phyloP scores from a whole-genome alignment of 2,888 invertebrate species.

The Drosophila bunnanda region DNA sequence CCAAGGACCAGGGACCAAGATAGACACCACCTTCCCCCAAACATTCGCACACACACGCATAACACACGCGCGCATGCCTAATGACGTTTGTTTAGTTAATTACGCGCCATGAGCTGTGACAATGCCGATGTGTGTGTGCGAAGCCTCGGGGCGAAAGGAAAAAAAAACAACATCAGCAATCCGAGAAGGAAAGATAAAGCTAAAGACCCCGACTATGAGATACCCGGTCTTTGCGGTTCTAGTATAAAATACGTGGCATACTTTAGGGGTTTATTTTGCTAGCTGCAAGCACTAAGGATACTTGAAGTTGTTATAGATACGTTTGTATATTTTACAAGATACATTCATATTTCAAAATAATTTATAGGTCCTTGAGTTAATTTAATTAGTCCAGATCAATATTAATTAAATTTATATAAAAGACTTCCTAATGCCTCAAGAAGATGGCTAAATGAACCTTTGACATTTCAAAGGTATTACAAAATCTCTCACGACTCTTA shows the following conservation, averaged over 20 bases:
- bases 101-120: slow-evolving; percentile 80
- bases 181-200: background rate
- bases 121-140: slow-evolving; percentile 62
- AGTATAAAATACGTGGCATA: too few relatives aligned
- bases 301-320: background rate
- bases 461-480: rapidly evolving
- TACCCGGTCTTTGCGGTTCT: background rate
- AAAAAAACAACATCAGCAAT: slow-evolving; percentile 22
- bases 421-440: background rate
- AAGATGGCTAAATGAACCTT: background rate
- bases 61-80: slow-evolving; percentile 70
- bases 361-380: background rate
- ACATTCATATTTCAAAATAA: background rate
- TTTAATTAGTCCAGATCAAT: background rate
- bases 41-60: slow-evolving; percentile 7
- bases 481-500: background rate
- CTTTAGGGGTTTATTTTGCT: too few relatives aligned
- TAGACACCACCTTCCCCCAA: background rate
- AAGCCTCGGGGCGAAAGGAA: slow-evolving; percentile 28
- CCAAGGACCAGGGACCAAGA: slow-evolving; percentile 46
- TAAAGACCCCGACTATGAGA: background rate
- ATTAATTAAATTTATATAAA: background rate
- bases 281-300: too few relatives aligned
- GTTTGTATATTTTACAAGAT: background rate
- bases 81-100: slow-evolving; percentile 83